Base-by-base conservation (phyloP, 2,888 invertebrate species). In the Timema cristinae region DNA sequence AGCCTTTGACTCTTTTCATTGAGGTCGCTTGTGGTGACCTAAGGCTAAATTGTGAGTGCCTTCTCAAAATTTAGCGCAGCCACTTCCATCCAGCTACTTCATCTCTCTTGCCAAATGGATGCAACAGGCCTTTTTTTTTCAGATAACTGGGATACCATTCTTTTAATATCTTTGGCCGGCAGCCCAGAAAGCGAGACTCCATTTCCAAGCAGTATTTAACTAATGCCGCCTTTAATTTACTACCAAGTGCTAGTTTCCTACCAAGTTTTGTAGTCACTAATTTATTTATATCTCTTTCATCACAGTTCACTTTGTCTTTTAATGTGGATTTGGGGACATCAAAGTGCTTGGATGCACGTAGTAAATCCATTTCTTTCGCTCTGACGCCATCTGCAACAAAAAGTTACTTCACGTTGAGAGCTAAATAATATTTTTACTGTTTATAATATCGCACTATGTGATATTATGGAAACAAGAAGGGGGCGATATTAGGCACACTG, bases 261-360 rank as follows among this genome's bases (percentile, higher is more conserved):
- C 50, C 67, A 8, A 50, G 50, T 67, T 50, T 67, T 15, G 15
- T 13, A 50, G 6, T 6, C 6, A 67, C 67, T 0, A 67, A n/a
- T 13, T 67, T 67, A n/a, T 67, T 50, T 50, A 67, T 50, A 50
- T 50, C 50, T 50, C 50, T 50, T 16, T 67, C 67, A 9, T 61
- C 16, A 61, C 50, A 50, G 9, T n/a, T 67, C 2, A 50, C 67
- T n/a, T 67, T 67, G 16, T 48, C 49, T 15, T 48, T 13, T 16
- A 50, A n/a, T 50, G 67, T 67, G 50, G 50, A 48, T 8, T 50
- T 67, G 1, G 50, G 67, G 15, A 67, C n/a, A 16, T 67, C 15
- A n/a, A 50, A 67, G 0, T 9, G 0, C 16, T 67, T 67, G 11
- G 67, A 67, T 15, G 67, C 67, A 7, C 15, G 9, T 50, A n/a